These are phyloP conservation scores for Melipona bicolor DNA, from an alignment of 2,888 invertebrate species.

Conservation along the genomic window DNA sequence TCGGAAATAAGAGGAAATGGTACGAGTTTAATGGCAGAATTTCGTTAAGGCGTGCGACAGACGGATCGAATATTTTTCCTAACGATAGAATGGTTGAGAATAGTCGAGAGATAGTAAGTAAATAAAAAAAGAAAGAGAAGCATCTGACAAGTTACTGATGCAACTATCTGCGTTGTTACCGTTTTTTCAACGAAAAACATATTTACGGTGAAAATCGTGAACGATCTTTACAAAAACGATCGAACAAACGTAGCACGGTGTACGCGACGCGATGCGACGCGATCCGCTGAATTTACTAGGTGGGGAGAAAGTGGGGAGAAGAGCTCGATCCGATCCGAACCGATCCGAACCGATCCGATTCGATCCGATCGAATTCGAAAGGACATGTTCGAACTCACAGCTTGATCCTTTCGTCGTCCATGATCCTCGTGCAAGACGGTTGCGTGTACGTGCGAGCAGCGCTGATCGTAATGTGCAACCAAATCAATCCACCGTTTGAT, in stretches of 20 bases:
- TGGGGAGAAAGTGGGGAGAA: not conserved
- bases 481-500: conserved; percentile 29
- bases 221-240: not conserved
- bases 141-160: too few relatives aligned
- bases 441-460: conserved; percentile 9
- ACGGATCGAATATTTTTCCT: not conserved
- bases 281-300: not conserved
- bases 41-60: not conserved
- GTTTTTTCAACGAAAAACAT: not conserved
- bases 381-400: conserved; percentile 76
- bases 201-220: not conserved
- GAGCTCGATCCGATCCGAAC: not conserved
- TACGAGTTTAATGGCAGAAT: not conserved
- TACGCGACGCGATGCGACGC: not conserved
- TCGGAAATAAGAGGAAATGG: not conserved
- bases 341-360: too few relatives aligned
- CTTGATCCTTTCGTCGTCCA: conserved; percentile 81
- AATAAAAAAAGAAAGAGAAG: not conserved
- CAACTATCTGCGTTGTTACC: not conserved
- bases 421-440: conserved; percentile 57
- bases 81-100: not conserved
- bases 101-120: not conserved
- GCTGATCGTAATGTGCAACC: conserved; percentile 21
- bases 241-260: not conserved
- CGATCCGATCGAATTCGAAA: conserved; percentile 37